phyloP scores from a whole-genome alignment of 2,888 invertebrate species.

The Drosophila rellima region DNA sequence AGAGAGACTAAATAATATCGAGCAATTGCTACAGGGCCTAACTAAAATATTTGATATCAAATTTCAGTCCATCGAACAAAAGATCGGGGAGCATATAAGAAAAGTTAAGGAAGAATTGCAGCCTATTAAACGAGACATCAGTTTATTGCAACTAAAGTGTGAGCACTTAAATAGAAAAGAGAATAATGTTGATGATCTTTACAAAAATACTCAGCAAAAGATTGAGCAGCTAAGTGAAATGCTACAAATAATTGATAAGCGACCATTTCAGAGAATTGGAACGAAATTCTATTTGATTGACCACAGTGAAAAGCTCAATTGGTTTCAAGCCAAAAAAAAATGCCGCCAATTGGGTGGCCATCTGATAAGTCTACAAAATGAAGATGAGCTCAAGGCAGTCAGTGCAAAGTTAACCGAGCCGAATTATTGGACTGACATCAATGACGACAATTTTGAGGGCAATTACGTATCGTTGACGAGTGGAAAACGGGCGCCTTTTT shows the following conservation, averaged over 20 bases:
- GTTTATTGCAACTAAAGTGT: background rate
- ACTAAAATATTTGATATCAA: background rate
- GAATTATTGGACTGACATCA: conserved; percentile 13
- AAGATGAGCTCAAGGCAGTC: background rate
- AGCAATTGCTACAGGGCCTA: background rate
- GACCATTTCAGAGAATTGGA: conserved; percentile 13
- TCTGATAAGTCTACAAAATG: conserved; percentile 7
- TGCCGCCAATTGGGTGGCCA: conserved; percentile 4
- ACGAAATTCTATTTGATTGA: conserved; percentile 16
- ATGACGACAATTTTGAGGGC: conserved; percentile 1
- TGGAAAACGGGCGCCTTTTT: background rate
- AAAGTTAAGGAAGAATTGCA: background rate
- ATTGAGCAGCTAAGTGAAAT: background rate
- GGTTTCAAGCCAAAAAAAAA: background rate
- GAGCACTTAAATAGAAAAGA: background rate
- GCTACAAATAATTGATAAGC: background rate
- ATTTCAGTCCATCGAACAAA: background rate
- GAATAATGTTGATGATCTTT: background rate
- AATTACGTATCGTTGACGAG: background rate
- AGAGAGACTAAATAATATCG: background rate
- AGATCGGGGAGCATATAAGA: background rate
- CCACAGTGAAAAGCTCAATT: background rate
- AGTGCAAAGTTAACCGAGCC: background rate
- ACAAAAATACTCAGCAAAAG: background rate
- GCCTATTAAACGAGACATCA: background rate